Base-by-base conservation (phyloP, 2,113 vertebrate genomes). In the Epinephelus lanceolatus region DNA sequence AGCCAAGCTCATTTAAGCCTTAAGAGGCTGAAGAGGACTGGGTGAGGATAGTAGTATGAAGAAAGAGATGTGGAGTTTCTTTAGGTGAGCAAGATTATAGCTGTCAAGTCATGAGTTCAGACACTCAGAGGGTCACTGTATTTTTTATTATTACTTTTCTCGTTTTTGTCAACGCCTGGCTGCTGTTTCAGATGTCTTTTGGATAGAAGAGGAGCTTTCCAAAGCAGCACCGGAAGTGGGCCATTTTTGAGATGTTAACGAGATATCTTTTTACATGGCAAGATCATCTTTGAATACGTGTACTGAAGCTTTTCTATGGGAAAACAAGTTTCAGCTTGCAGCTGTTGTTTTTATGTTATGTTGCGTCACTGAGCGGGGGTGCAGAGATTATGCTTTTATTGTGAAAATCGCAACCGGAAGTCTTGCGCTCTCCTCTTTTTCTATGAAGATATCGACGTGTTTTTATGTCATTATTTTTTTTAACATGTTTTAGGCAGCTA, bases 141-240 rank as follows among this genome's bases (percentile, higher is more conserved):
- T 92, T 87, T 87, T 15, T 91, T 0, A 45, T 92, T 56, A 66
- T 92, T 10, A 68, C 68, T 42, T 81, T 93, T 47, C 85, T 94
- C 2, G 25, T 91, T 69, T 83, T 92, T 62, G 63, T 94, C 55
- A 92, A 92, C 45, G 72, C 80, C 0, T 93, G 90, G 91, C 66
- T 94, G 66, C 30, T 91, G 30, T 60, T 93, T 1, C 70, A 78
- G n/a, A 25, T 90, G 19, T n/a, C 49, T 67, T 80, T 83, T 8
- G 55, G 30, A 80, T 89, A 82, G 40, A 53, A 59, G 15, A 55
- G 19, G 15, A 59, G 0, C 30, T 37, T 18, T 61, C 1, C 10
- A 49, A 79, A 12, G 12, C 15, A 25, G 23, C 15, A n/a, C 4
- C 37, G 82, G 71, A 78, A 18, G 76, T 5, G 21, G 18, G 1